phyloP scores from a whole-genome alignment of 2,113 vertebrate genomes.

The Edolisoma coerulescens region DNA sequence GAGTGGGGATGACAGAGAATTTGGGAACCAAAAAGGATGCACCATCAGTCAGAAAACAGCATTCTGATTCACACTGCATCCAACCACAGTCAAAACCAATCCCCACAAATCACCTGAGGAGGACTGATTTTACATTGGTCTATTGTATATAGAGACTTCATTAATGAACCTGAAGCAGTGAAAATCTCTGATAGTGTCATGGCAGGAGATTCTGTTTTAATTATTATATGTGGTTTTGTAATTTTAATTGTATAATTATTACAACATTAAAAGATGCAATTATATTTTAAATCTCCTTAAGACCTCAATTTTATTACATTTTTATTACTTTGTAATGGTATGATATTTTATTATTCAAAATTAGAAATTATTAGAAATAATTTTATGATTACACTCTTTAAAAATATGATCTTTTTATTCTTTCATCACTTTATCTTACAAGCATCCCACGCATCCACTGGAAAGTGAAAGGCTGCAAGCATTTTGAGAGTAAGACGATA shows the following conservation, averaged over 20 bases:
- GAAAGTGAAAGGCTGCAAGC: constrained; percentile 10
- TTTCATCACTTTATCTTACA: not conserved
- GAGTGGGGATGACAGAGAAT: not conserved
- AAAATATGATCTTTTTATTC: constrained; percentile 51
- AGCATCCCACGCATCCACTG: not conserved
- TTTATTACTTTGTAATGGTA: constrained; percentile 71
- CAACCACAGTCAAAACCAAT: not conserved
- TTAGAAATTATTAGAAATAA: constrained; percentile 52
- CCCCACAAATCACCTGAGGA: not conserved
- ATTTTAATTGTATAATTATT: constrained; percentile 66
- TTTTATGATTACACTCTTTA: constrained; percentile 39
- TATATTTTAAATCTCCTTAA: constrained; percentile 68
- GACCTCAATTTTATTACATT: constrained; percentile 65
- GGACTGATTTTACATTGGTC: not conserved
- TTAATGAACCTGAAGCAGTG: not conserved
- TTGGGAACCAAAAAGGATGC: not conserved
- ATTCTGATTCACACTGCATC: not conserved
- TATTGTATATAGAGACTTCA: not conserved
- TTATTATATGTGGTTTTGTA: constrained; percentile 41
- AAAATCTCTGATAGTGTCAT: not conserved
- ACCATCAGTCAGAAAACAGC: not conserved
- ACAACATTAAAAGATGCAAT: constrained; percentile 54
- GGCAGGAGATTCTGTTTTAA: not conserved
- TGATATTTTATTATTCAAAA: constrained; percentile 65
- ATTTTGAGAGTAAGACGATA: not conserved